phyloP scores from a whole-genome alignment of 2,888 invertebrate genomes.

The Pseudococcus longispinus region DNA sequence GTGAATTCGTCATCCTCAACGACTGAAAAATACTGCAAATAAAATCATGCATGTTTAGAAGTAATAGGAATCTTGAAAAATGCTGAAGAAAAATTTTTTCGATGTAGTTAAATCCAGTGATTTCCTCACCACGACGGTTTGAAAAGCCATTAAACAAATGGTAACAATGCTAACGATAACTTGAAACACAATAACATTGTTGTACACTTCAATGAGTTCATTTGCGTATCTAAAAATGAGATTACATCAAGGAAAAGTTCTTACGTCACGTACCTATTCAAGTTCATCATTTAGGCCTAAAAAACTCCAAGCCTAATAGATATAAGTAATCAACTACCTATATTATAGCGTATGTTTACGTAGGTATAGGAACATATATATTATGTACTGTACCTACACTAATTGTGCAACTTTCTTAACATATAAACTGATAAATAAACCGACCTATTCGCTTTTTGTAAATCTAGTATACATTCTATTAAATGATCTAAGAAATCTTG shows the following conservation, averaged over 20 bases:
- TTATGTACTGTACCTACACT: too few relatives aligned
- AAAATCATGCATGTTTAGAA: neutral
- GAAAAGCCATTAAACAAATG: conserved; percentile 55
- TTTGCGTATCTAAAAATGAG: conserved; percentile 50
- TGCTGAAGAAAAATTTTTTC: neutral
- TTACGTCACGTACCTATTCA: too few relatives aligned
- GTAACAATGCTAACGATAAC: conserved; percentile 52
- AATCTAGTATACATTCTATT: conserved; percentile 39
- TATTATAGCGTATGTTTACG: too few relatives aligned
- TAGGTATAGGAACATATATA: too few relatives aligned
- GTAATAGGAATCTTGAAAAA: too few relatives aligned
- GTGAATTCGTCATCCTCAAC: conserved; percentile 55
- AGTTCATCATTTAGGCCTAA: too few relatives aligned
- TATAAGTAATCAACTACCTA: too few relatives aligned
- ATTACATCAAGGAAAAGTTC: neutral
- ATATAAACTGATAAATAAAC: too few relatives aligned
- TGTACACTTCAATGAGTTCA: conserved; percentile 55
- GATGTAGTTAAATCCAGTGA: too few relatives aligned
- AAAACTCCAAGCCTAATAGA: too few relatives aligned
- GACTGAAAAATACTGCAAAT: conserved; percentile 34
- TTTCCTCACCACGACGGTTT: conserved; percentile 49
- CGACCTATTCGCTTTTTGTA: conserved; percentile 55
- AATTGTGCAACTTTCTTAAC: too few relatives aligned
- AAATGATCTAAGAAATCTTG: conserved; percentile 50
- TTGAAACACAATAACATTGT: conserved; percentile 54